phyloP scores from a whole-genome alignment of 2,113 vertebrate genomes.

The Muntiacus muntjak region DNA sequence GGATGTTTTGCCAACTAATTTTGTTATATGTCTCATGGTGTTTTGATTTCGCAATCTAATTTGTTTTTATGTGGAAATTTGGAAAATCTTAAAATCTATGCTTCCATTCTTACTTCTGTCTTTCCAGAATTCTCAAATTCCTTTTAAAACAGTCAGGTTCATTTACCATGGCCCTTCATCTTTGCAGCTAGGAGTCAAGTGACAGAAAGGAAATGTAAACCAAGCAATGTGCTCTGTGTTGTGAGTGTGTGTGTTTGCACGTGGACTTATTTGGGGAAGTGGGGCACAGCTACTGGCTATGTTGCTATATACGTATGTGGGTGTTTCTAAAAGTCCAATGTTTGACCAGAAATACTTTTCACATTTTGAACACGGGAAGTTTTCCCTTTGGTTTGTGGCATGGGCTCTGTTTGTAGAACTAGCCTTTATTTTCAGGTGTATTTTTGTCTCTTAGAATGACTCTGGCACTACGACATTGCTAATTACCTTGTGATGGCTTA shows the following conservation, averaged over 20 bases:
- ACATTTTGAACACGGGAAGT: slow-evolving; percentile 41
- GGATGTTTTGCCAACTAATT: not conserved
- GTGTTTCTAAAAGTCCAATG: not conserved
- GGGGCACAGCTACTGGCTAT: not conserved
- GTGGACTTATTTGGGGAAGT: slow-evolving; percentile 26
- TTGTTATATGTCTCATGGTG: not conserved
- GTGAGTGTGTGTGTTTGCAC: not conserved
- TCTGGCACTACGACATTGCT: not conserved
- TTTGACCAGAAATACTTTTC: slow-evolving; percentile 29
- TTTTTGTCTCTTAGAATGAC: slow-evolving; percentile 51
- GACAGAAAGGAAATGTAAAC: not conserved
- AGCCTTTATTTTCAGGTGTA: slow-evolving; percentile 29
- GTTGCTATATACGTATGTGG: not conserved
- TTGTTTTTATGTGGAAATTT: not conserved
- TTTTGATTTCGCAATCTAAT: slow-evolving; percentile 14
- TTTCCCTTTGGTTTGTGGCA: slow-evolving; percentile 51
- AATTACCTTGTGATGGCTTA: slow-evolving; percentile 8
- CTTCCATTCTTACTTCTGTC: not conserved
- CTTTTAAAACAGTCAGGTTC: not conserved
- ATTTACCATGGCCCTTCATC: not conserved
- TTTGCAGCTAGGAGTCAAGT: not conserved
- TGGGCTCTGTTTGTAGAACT: slow-evolving; percentile 19
- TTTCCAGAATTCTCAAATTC: slow-evolving; percentile 27
- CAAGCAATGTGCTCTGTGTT: not conserved
- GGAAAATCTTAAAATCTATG: slow-evolving; percentile 11